These are phyloP conservation scores for Philonicus albiceps DNA, from an alignment of 2,888 invertebrate species.

Conservation along the genomic window DNA sequence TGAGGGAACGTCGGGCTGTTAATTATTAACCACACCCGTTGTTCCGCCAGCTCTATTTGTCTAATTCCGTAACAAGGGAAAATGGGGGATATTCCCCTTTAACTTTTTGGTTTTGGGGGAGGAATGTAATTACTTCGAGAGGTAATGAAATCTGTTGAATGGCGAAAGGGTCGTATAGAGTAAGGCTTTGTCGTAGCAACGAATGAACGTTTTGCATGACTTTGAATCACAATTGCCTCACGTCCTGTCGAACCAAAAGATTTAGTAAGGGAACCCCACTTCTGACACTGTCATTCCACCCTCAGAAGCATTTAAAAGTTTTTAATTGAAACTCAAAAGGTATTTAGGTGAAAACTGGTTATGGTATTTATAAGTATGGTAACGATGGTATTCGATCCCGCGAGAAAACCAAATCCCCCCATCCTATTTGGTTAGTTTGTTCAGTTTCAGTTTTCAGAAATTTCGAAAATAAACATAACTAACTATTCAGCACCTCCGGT, in stretches of 20 bases:
- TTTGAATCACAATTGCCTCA: neutral
- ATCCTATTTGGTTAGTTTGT: neutral
- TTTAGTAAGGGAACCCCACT: neutral
- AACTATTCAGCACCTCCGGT: neutral
- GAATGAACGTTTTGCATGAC: neutral
- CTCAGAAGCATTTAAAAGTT: neutral
- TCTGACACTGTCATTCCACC: neutral
- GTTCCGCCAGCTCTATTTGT: neutral
- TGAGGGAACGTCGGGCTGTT: neutral
- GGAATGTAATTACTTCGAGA: neutral
- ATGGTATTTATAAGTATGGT: neutral
- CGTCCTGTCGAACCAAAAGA: neutral
- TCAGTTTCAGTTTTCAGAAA: neutral
- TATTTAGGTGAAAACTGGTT: neutral
- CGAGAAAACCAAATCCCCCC: neutral
- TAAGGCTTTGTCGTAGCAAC: neutral
- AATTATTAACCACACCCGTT: neutral
- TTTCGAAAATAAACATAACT: neutral
- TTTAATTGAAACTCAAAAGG: neutral
- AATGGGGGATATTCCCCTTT: neutral
- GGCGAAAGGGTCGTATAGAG: neutral
- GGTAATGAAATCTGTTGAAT: neutral
- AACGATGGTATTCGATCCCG: neutral
- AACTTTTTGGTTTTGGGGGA: neutral
- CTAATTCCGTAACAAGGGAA: neutral